These are phyloP conservation scores for Caenorhabditis sp. DNA, from an alignment of 2,888 invertebrate genomes.

Conservation along the genomic window DNA sequence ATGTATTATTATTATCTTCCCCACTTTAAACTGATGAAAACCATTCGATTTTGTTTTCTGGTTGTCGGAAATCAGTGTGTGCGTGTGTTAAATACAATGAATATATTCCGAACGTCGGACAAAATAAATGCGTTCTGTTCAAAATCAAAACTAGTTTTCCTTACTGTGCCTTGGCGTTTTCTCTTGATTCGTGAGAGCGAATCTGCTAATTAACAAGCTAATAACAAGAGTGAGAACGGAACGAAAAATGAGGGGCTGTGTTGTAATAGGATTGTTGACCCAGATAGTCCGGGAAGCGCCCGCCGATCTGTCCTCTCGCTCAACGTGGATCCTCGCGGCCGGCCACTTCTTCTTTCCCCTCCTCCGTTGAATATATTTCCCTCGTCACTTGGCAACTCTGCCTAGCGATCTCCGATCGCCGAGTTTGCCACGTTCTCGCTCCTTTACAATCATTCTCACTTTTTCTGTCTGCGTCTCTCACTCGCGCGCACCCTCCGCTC, in stretches of 20 bases:
- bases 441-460: slow-evolving; percentile 23
- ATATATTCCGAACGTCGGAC: no score
- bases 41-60: slow-evolving; percentile 13
- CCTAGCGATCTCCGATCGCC: slow-evolving; percentile 27
- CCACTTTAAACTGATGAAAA: not conserved
- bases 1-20: slow-evolving; percentile 24
- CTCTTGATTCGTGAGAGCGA: no score
- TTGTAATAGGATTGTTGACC: slow-evolving; percentile 43
- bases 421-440: slow-evolving; percentile 22
- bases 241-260: slow-evolving; percentile 18
- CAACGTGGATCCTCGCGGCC: slow-evolving; percentile 11
- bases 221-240: not conserved
- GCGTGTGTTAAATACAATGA: slow-evolving; percentile 41
- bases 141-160: no score
- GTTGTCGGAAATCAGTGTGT: slow-evolving; percentile 45
- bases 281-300: slow-evolving; percentile 6
- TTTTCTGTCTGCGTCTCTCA: slow-evolving; percentile 23
- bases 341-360: not conserved
- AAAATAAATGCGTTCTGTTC: no score
- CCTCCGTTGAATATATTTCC: not conserved
- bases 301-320: not conserved
- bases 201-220: no score
- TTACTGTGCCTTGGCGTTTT: no score
- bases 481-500: slow-evolving; percentile 1
- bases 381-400: not conserved